phyloP scores from a whole-genome alignment of 1,140 invertebrate species.

The Acromyrmex echinatior region DNA sequence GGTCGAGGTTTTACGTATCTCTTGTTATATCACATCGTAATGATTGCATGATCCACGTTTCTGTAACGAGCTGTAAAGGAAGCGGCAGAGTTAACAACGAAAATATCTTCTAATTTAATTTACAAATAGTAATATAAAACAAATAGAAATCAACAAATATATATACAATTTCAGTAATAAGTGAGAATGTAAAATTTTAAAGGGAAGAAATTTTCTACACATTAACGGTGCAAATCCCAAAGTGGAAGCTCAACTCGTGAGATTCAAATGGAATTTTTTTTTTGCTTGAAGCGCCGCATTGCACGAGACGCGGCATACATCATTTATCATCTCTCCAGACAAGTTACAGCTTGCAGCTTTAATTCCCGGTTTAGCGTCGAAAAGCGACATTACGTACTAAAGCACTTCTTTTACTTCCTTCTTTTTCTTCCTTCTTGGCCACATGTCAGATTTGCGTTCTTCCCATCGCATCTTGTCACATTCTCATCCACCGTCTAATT shows the following conservation, averaged over 20 bases:
- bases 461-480: background rate
- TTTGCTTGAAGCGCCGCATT: background rate
- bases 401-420: background rate
- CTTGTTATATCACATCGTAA: slow-evolving; percentile 17
- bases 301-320: slow-evolving; percentile 30
- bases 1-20: background rate
- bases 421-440: background rate
- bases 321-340: slow-evolving; percentile 42
- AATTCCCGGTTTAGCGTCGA: slow-evolving; percentile 38
- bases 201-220: background rate
- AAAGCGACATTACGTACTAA: slow-evolving; percentile 16
- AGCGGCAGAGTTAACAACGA: background rate
- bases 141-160: background rate
- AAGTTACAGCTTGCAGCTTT: slow-evolving; percentile 35
- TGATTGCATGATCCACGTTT: background rate
- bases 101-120: background rate
- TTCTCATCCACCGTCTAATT: slow-evolving; percentile 22
- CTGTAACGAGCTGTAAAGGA: slow-evolving; percentile 8
- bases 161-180: background rate
- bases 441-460: background rate
- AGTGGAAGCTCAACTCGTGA: background rate
- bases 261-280: slow-evolving; percentile 34
- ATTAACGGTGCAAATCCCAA: slow-evolving; percentile 17
- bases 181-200: background rate
- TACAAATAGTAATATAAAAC: background rate